Base-by-base conservation (phyloP, 2,113 vertebrate genomes). In the Channa argus region DNA sequence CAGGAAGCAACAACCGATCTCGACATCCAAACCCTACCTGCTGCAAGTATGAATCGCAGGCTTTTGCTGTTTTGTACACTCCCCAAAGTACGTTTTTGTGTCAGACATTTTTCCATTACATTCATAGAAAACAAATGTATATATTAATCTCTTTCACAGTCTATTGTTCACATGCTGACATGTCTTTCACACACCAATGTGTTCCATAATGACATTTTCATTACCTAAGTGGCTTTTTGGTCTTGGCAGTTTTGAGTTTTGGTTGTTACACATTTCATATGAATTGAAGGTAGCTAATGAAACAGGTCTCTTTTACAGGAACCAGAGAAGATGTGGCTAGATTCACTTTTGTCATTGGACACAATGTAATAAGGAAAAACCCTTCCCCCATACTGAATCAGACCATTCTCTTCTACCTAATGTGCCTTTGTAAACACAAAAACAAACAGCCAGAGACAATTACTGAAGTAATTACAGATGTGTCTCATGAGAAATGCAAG, bases 321-420 rank as follows among this genome's bases (percentile, higher is more conserved):
- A 24, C 24, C 24, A 24, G 24, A 63, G 49, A 78, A 67, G 37
- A 14, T 56, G 65, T 64, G 38, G 4, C 69, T 41, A 59, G 38
- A 83, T 84, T 85, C 36, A 43, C 69, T 73, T 66, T 70, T 61
- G 47, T 63, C 4, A 41, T 60, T 10, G 15, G 63, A 72, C 60
- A 77, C 51, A 37, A 78, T 86, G n/a, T 72, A 84, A 77, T 89
- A 82, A 73, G 58, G 45, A 36, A 46, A 38, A 61, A 50, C 38
- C 36, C 13, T 36, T 58, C 51, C 6, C 54, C 55, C 54, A 54
- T 44, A 53, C 7, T 74, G n/a, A 74, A 46, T 53, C 62, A 72
- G 45, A 24, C 56, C 62, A 63, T 47, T 39, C 6, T 52, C 36
- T 60, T 38, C 54, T 13, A 13, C 8, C 47, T 24, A 45, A 10